Conservation (phyloP, 2,113 vertebrate genomes). For the Speoplatyrhinus poulsoni region DNA sequence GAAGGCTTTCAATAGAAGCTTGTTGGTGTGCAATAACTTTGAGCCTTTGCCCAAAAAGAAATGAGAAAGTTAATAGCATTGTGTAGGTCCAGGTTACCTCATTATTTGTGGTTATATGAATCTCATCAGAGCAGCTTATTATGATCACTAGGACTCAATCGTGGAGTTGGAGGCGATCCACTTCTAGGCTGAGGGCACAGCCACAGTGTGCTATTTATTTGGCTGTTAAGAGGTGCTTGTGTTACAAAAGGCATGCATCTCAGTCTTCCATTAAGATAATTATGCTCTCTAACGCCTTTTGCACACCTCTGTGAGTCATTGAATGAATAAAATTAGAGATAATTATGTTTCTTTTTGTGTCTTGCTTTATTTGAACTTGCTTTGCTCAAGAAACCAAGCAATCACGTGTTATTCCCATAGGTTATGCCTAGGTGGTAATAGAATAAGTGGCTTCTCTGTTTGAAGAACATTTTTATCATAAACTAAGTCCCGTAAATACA, state of each 20-base stretch:
- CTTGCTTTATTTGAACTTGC: conserved; percentile 19
- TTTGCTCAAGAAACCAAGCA: conserved; percentile 39
- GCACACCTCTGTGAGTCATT: conserved; percentile 55
- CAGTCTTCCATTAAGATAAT: conserved; percentile 77
- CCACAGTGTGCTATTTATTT: conserved; percentile 73
- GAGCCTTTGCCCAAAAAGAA: conserved; percentile 26
- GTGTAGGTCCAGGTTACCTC: conserved; percentile 62
- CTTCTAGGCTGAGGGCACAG: conserved; percentile 58
- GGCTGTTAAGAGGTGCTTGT: conserved; percentile 75
- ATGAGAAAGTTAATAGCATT: conserved; percentile 54
- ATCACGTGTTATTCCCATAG: conserved; percentile 9
- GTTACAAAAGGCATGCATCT: conserved; percentile 71
- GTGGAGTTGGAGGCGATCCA: conserved; percentile 66
- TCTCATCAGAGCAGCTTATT: conserved; percentile 72
- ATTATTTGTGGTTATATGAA: conserved; percentile 69
- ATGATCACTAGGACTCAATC: conserved; percentile 70
- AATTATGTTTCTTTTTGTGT: conserved; percentile 68
- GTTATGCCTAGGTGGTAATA: conserved; percentile 21
- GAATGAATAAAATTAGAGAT: conserved; percentile 71
- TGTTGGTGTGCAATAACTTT: conserved; percentile 51
- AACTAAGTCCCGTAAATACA: conserved; percentile 1
- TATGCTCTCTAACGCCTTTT: conserved; percentile 65
- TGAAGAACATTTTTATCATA: background rate
- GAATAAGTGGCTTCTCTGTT: conserved; percentile 5
- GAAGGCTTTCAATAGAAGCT: conserved; percentile 34